phyloP scores from a whole-genome alignment of 2,113 vertebrate genomes.

The Apodemus sylvaticus region DNA sequence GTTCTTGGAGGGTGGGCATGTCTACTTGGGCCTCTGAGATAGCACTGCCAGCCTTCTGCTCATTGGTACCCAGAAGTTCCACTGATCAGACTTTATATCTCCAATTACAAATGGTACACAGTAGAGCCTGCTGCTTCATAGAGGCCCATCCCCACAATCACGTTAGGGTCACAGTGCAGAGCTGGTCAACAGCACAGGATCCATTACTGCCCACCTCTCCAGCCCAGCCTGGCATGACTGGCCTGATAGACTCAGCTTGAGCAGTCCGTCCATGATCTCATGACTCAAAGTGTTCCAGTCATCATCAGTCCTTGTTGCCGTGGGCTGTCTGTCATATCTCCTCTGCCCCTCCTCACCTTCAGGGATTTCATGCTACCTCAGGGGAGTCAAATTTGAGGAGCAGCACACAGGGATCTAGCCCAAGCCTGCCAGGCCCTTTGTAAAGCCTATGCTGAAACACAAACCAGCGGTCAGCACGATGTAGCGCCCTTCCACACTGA shows the following conservation, averaged over 20 bases:
- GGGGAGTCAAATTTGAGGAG: not conserved
- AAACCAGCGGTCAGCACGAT: not conserved
- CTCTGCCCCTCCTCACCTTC: not conserved
- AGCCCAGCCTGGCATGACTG: not conserved
- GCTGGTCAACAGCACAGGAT: not conserved
- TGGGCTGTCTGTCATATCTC: no score
- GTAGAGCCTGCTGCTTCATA: not conserved
- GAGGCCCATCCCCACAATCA: not conserved
- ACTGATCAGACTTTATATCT: not conserved
- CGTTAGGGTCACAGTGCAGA: not conserved
- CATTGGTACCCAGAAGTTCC: not conserved
- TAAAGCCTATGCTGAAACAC: not conserved
- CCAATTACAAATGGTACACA: not conserved
- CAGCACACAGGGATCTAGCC: not conserved
- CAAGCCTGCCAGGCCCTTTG: not conserved
- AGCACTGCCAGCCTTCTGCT: not conserved
- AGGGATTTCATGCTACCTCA: not conserved
- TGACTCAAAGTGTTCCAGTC: not conserved
- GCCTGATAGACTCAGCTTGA: not conserved
- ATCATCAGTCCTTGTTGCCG: not conserved
- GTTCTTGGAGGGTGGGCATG: not conserved
- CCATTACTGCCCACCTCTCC: not conserved
- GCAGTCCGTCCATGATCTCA: not conserved
- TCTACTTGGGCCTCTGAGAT: no score
- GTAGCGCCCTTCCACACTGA: not conserved